Evolutionary conservation across 2,888 invertebrate species (phyloP).

Genomic region (Thereva nobilitata): DNA sequence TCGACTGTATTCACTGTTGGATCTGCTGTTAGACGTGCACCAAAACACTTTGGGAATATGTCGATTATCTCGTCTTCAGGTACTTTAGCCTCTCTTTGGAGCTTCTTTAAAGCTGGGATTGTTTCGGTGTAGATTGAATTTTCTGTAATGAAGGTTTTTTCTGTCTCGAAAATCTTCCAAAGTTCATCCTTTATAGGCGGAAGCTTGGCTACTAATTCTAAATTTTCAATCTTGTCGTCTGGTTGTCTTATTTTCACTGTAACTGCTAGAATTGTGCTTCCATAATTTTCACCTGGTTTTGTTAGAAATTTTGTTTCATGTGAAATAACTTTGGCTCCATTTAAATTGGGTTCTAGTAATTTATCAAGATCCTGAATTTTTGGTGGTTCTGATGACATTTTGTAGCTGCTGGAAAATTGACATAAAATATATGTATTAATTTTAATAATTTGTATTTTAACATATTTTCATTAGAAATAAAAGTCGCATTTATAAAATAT

Average conservation of each 20-base stretch:
- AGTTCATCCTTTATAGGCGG: conserved; percentile 62
- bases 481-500: too few relatives aligned
- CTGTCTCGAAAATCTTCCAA: conserved; percentile 61
- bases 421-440: too few relatives aligned
- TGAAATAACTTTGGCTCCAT: conserved; percentile 50
- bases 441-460: too few relatives aligned
- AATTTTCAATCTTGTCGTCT: conserved; percentile 49
- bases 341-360: conserved; percentile 14
- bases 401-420: too few relatives aligned
- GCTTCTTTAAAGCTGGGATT: conserved; percentile 58
- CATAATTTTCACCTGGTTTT: conserved; percentile 66
- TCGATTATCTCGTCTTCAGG: conserved; percentile 57
- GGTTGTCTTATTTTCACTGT: conserved; percentile 51
- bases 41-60: conserved; percentile 62
- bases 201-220: conserved; percentile 63
- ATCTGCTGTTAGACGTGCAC: conserved; percentile 60
- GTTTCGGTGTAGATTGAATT: conserved; percentile 61
- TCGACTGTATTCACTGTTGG: conserved; percentile 55
- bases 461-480: too few relatives aligned
- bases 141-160: conserved; percentile 64
- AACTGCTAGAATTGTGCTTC: conserved; percentile 62
- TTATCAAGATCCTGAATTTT: conserved; percentile 14
- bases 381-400: background rate
- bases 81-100: conserved; percentile 60
- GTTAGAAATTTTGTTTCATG: conserved; percentile 58